Base-by-base conservation (phyloP, 1,140 invertebrate genomes). In the Nomia melanderi region DNA sequence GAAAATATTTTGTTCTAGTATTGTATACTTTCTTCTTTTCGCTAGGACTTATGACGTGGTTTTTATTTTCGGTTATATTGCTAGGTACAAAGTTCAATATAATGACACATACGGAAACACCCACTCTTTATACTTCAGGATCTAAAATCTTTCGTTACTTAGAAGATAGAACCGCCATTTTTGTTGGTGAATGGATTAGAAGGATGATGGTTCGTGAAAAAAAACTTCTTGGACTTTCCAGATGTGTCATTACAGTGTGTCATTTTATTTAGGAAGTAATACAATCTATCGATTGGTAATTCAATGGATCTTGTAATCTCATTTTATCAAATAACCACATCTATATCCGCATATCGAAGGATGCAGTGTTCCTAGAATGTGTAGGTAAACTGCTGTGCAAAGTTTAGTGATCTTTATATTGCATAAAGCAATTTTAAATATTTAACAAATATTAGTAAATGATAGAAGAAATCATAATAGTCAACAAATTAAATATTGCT, bases 91-190 rank as follows among this genome's bases (percentile, higher is more conserved):
- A 27, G 41, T 66, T 63, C 56, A 54, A 17, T 31, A 9, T 56
- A 53, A n/a, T 82, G 82, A 83, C 81, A 82, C 71, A 79, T 36
- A 20, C 41, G 81, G 71, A 79, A 84, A 84, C 77, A 83, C 71
- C 66, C 76, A 44, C 12, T 41, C 69, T 41, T 17, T 1, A 57
- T 67, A 47, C 36, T 79, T 44, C 17, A 63, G 54, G 66, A 39
- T 70, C 60, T 31, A 53, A 44, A 73, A 71, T 64, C 67, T 54
- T 11, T 41, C 5, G 12, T 9, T 12, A 31, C 0, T 41, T 63
- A 41, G 50, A 64, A 33, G 66, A 31, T 33, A 70, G 60, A 36
- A 75, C 71, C 57, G 76, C 66, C 54, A 44, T 23, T 56, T 53
- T 62, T 31, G 9, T 27, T 31, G 41, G 57, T 57, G 8, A 59